A percentile compares a stretch with the other conserved stretches of the same genome.
Evolutionary conservation across 2,797 vertebrate species (phyloP).

Genomic region (Clamator glandarius): DNA sequence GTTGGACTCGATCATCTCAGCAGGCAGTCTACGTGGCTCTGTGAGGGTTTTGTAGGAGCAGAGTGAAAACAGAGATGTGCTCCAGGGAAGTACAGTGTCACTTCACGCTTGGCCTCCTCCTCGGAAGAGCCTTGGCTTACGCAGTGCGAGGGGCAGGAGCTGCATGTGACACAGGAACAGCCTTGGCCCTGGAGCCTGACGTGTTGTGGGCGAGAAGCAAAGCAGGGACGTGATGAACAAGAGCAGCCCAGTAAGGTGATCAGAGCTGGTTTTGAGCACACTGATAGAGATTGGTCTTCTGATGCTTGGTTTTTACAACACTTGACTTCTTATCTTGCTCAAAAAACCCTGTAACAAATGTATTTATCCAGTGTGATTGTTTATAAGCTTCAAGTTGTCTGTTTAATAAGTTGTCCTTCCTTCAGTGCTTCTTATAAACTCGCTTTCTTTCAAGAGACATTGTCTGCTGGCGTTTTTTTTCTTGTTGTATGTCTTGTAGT

Average conservation of each 20-base stretch:
- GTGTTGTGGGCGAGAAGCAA: accelerated
- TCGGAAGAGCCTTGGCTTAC: accelerated
- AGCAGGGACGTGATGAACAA: too few species aligned
- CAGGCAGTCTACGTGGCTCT: neutral
- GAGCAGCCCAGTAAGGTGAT: too few species aligned
- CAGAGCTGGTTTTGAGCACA: too few species aligned
- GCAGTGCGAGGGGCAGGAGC: accelerated
- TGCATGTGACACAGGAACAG: neutral
- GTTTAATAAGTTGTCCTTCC: neutral
- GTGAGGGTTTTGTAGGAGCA: accelerated
- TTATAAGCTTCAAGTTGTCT: neutral
- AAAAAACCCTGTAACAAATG: too few species aligned
- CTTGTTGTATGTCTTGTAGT: neutral
- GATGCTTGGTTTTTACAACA: neutral
- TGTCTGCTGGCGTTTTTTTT: too few species aligned
- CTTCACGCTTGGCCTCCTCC: too few species aligned
- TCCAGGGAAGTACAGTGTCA: accelerated
- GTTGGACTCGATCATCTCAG: too few species aligned
- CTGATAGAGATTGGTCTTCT: accelerated
- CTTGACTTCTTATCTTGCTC: neutral
- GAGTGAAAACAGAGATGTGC: accelerated
- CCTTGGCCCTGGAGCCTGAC: too few species aligned
- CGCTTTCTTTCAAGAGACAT: accelerated
- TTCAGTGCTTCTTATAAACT: neutral
- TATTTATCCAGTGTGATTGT: accelerated